A percentile compares a stretch with the other conserved stretches of the same genome.
Evolutionary conservation across 1,140 invertebrate species (phyloP).

Genomic region (Drosophila lini): DNA sequence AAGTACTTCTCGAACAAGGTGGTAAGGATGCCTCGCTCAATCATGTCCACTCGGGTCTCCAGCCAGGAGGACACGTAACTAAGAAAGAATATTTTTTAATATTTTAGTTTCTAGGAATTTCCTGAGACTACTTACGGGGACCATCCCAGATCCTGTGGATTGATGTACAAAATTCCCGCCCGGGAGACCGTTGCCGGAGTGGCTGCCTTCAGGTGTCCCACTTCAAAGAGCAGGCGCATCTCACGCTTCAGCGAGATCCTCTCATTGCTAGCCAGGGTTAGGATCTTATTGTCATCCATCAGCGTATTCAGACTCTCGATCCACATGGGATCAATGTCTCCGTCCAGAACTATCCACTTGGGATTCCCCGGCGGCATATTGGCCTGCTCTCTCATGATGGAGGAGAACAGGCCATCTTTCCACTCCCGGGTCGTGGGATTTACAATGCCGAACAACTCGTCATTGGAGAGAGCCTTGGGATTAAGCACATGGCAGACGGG

Average conservation of each 20-base stretch:
- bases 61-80: slow-evolving; percentile 96
- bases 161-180: slow-evolving; percentile 96
- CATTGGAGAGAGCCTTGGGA: slow-evolving; percentile 97
- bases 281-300: slow-evolving; percentile 94
- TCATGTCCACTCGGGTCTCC: slow-evolving; percentile 89
- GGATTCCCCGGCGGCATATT: slow-evolving; percentile 90
- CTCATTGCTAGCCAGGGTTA: slow-evolving; percentile 97
- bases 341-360: slow-evolving; percentile 98
- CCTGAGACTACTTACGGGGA: slow-evolving; percentile 90
- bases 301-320: slow-evolving; percentile 96
- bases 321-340: slow-evolving; percentile 99
- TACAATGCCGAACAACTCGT: slow-evolving; percentile 97
- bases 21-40: slow-evolving; percentile 91
- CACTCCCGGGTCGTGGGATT: slow-evolving; percentile 97
- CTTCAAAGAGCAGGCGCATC: slow-evolving; percentile 97
- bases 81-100: background rate
- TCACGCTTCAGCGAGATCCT: slow-evolving; percentile 95
- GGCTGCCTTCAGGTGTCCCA: slow-evolving; percentile 95
- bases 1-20: slow-evolving; percentile 98
- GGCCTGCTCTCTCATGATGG: slow-evolving; percentile 96
- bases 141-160: slow-evolving; percentile 98
- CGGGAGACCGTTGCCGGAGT: slow-evolving; percentile 98
- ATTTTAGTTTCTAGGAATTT: no score
- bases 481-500: slow-evolving; percentile 95
- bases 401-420: slow-evolving; percentile 97